Evolutionary conservation across 2,797 vertebrate genomes (phyloP).

Genomic region (Todus mexicanus): DNA sequence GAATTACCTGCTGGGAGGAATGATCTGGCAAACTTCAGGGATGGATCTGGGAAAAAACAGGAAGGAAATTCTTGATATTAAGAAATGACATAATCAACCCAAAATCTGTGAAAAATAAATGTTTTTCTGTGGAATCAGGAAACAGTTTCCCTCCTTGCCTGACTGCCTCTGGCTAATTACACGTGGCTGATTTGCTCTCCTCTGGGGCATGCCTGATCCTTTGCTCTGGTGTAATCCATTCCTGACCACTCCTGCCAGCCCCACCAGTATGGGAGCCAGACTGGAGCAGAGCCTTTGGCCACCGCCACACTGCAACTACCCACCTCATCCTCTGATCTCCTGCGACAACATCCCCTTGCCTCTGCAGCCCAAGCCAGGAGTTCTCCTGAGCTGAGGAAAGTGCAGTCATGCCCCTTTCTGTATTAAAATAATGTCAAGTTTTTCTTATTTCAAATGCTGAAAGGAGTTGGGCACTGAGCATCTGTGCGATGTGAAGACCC

Average conservation of each 20-base stretch:
- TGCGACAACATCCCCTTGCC: neutral
- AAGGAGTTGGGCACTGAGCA: neutral
- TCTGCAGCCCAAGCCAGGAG: neutral
- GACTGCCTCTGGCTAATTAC: neutral
- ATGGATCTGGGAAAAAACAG: neutral
- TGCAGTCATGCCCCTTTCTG: neutral
- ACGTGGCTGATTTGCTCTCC: neutral
- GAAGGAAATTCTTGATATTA: neutral
- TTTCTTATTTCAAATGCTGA: neutral
- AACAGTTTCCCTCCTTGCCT: neutral
- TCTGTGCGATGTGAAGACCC: neutral
- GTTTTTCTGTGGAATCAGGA: neutral
- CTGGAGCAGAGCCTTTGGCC: neutral
- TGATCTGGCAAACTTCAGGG: neutral
- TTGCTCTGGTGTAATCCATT: neutral
- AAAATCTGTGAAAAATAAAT: neutral
- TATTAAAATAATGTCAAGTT: neutral
- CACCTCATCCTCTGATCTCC: neutral
- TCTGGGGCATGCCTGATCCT: neutral
- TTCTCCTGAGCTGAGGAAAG: neutral
- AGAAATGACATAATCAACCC: neutral
- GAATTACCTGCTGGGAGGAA: slow-evolving; percentile 2
- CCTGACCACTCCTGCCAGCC: neutral
- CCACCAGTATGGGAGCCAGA: neutral
- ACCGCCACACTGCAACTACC: neutral